A percentile compares a stretch with the other conserved stretches of the same genome.
phyloP scores from a whole-genome alignment of 2,888 invertebrate species.

The Mythimna impura region DNA sequence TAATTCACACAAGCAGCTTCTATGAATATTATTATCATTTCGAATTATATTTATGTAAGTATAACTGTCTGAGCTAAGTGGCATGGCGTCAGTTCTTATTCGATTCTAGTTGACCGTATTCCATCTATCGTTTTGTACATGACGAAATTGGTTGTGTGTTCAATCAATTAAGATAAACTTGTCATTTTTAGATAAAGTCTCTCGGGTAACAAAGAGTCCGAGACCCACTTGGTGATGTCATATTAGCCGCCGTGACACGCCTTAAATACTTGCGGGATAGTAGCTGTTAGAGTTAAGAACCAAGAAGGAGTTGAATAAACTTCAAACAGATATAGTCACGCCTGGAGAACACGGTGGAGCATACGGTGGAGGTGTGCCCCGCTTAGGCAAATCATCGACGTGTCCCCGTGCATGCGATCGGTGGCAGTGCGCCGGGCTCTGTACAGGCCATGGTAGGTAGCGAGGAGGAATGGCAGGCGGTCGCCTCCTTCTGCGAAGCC shows the following conservation, averaged over 20 bases:
- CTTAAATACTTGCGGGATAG: not conserved
- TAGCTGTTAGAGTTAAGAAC: not conserved
- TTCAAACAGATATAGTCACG: too few relatives aligned
- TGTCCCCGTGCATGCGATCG: too few relatives aligned
- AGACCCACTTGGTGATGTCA: not conserved
- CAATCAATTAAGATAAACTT: slow-evolving; percentile 20
- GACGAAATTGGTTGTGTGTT: not conserved
- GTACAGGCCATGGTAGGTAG: too few relatives aligned
- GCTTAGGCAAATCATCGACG: too few relatives aligned
- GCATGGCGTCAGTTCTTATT: not conserved
- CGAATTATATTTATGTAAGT: not conserved
- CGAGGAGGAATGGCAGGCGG: too few relatives aligned
- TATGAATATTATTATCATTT: not conserved
- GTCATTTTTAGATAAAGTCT: not conserved
- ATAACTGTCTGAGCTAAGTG: not conserved
- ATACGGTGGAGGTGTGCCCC: too few relatives aligned
- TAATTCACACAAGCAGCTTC: not conserved
- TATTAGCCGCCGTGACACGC: too few relatives aligned
- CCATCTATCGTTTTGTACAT: not conserved
- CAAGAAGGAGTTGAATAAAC: too few relatives aligned
- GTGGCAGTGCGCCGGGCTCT: too few relatives aligned
- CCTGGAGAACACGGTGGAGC: too few relatives aligned
- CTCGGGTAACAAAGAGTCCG: not conserved
- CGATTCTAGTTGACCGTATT: not conserved
- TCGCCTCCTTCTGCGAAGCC: too few relatives aligned